These are phyloP conservation scores for Pecten maximus DNA, from an alignment of 2,888 invertebrate genomes.

Conservation along the genomic window DNA sequence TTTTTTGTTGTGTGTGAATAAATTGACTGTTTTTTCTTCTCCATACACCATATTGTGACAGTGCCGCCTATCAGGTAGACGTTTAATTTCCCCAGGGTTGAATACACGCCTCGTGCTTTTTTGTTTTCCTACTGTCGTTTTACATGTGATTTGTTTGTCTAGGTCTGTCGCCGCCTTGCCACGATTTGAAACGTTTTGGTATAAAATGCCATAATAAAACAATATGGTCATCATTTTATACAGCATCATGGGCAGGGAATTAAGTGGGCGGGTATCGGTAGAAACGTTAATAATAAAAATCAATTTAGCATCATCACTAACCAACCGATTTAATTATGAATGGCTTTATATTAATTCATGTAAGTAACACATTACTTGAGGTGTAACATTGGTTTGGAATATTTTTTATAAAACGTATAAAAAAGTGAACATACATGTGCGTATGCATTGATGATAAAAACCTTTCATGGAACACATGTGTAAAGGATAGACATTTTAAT, in stretches of 20 bases:
- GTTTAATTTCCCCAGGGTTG: slow-evolving; percentile 20
- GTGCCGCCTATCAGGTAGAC: not conserved
- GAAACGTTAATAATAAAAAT: not conserved
- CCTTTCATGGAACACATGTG: too few species aligned
- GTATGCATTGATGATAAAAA: too few species aligned
- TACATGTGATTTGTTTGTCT: not conserved
- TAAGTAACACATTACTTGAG: too few species aligned
- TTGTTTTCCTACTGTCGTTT: not conserved
- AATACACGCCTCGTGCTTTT: not conserved
- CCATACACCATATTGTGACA: not conserved
- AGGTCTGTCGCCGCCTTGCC: not conserved
- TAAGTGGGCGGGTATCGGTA: too few species aligned
- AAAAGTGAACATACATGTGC: too few species aligned
- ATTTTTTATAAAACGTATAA: too few species aligned
- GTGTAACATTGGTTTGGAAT: too few species aligned
- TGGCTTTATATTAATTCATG: too few species aligned
- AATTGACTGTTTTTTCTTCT: not conserved
- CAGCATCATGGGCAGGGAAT: too few species aligned
- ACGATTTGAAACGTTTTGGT: not conserved
- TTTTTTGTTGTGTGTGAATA: not conserved
- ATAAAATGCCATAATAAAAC: not conserved
- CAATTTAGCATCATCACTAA: not conserved
- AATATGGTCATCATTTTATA: not conserved
- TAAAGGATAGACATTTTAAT: too few species aligned
- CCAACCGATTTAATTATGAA: too few species aligned